Evolutionary conservation across 2,113 vertebrate genomes (phyloP).

Genomic region (Halcyon malimbica): DNA sequence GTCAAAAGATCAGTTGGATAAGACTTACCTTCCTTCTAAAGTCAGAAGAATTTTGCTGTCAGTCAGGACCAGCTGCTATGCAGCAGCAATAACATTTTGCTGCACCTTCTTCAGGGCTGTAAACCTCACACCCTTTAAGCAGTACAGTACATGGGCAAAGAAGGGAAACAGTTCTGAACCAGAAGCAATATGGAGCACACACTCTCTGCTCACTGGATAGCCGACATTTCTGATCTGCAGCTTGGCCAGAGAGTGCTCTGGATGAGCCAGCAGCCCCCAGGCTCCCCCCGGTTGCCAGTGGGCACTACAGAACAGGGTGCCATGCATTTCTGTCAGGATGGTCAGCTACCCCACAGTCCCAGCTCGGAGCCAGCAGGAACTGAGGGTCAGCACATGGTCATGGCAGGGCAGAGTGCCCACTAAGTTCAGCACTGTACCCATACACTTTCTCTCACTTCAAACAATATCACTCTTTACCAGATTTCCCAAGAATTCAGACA

Average conservation of each 20-base stretch:
- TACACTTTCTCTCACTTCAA: background rate
- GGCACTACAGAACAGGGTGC: background rate
- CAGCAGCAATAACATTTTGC: background rate
- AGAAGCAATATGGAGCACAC: background rate
- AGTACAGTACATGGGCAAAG: background rate
- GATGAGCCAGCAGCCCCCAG: background rate
- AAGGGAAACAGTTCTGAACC: background rate
- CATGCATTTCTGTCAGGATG: fast-evolving
- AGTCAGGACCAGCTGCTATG: background rate
- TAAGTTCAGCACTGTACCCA: fast-evolving
- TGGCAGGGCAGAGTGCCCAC: background rate
- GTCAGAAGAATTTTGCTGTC: background rate
- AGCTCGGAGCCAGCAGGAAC: background rate
- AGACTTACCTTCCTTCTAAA: background rate
- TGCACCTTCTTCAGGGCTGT: background rate
- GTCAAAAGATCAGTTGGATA: background rate
- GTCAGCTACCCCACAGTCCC: background rate
- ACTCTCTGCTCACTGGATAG: background rate
- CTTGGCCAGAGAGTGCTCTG: fast-evolving
- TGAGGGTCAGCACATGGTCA: fast-evolving
- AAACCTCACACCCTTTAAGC: background rate
- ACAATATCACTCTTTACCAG: background rate
- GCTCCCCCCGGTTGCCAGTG: fast-evolving
- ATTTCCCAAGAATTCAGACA: background rate
- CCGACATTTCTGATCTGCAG: background rate